Conservation (phyloP, 1,140 invertebrate genomes). For the Lethocerus indicus region DNA sequence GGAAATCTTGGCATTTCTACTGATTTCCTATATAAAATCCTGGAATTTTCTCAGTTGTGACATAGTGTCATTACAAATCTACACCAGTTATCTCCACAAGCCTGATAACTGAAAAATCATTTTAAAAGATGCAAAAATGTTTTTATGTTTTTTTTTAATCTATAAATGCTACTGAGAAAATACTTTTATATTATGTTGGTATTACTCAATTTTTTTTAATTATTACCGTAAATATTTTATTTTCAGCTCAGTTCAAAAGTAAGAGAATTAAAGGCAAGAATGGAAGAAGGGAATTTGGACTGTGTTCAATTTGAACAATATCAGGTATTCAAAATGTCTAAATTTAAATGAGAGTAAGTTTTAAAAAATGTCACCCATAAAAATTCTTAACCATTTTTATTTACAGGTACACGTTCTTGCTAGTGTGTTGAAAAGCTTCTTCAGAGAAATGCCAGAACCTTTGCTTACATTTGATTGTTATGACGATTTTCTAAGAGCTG, state of each 20-base stretch:
- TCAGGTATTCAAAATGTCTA: conserved; percentile 21
- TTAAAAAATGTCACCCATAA: not conserved
- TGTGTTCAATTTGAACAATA: conserved; percentile 50
- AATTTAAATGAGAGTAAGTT: not conserved
- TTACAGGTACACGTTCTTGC: conserved; percentile 76
- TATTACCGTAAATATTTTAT: not conserved
- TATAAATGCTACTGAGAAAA: too few species aligned
- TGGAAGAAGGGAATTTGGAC: conserved; percentile 54
- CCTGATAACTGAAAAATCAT: too few species aligned
- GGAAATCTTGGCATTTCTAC: too few species aligned
- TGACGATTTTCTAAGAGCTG: conserved; percentile 80
- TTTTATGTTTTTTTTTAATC: too few species aligned
- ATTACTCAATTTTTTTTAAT: too few species aligned
- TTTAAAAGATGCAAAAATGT: too few species aligned
- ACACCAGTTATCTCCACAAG: too few species aligned
- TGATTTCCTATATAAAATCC: too few species aligned
- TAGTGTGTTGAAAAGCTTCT: conserved; percentile 80
- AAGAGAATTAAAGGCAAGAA: conserved; percentile 48
- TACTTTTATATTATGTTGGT: too few species aligned
- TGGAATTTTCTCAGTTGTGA: too few species aligned
- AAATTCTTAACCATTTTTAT: conserved; percentile 20
- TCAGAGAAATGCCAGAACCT: conserved; percentile 85
- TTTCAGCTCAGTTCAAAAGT: conserved; percentile 43
- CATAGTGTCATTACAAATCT: too few species aligned
- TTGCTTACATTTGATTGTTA: conserved; percentile 85